Conservation (phyloP, 1,140 invertebrate genomes). For the Delia radicum region DNA sequence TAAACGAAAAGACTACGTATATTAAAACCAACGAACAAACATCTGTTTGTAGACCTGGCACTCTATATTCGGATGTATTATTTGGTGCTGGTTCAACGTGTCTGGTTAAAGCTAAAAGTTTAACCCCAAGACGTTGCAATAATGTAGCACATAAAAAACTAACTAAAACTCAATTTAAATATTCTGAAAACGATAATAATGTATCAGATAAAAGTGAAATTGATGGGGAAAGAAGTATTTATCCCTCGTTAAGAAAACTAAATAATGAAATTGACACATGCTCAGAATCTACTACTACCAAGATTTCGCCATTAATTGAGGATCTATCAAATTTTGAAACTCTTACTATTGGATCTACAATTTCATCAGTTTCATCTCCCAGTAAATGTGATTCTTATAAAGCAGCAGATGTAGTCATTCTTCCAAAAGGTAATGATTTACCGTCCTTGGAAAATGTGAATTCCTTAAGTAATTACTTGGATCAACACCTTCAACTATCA, state of each 20-base stretch:
- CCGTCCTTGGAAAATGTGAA: not conserved
- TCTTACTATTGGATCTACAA: not conserved
- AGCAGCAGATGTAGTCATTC: conserved; percentile 25
- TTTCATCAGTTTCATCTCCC: not conserved
- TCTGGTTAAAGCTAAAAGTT: conserved; percentile 25
- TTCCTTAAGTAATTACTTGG: conserved; percentile 23
- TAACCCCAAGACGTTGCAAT: conserved; percentile 6
- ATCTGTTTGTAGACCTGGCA: conserved; percentile 24
- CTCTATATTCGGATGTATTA: conserved; percentile 26
- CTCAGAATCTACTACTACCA: not conserved
- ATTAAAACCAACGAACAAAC: not conserved
- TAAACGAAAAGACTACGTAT: not conserved
- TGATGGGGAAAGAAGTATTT: not conserved
- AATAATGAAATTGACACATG: not conserved
- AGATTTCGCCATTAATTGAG: not conserved
- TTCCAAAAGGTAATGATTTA: not conserved
- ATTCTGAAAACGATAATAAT: not conserved
- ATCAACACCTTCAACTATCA: not conserved
- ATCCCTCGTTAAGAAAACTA: not conserved
- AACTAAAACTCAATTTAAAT: conserved; percentile 18
- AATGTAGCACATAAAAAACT: conserved; percentile 19
- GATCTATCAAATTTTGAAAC: not conserved
- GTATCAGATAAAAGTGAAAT: conserved; percentile 2
- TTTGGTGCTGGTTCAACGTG: conserved; percentile 12
- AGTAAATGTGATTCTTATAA: not conserved